Evolutionary conservation across 2,797 vertebrate species (phyloP), one percentile per base, ranked within the genome.

Genomic region (Semaprochilodus insignis): DNA sequence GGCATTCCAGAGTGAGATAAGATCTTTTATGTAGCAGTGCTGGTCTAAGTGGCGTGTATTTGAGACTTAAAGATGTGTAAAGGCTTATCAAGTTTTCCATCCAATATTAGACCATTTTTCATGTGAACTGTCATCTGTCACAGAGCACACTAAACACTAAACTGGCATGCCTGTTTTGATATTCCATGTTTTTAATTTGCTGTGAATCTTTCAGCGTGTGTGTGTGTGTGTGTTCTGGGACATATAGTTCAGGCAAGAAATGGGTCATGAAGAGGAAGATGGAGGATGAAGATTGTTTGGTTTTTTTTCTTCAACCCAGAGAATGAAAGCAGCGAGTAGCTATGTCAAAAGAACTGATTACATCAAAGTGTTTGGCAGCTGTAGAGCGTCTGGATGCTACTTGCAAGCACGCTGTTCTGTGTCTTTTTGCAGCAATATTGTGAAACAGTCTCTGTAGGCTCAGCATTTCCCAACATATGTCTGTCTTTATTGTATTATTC

Each of bases 261-360:
- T 78, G 59, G 83, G 85, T 85, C 83, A 87, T 62, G 70, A 74
- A 75, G 23, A 60, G 71, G 6, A 75, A 74, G 19, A 57, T 3
- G 27, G 13, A 23, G 77, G 55, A 25, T 80, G 27, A n/a, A n/a
- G n/a, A n/a, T n/a, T n/a, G n/a, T n/a, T n/a, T n/a, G n/a, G n/a
- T 78, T 13, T 81, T 62, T 75, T 83, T 72, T 83, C 10, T 65
- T 34, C 57, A 72, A 44, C 23, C 57, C 40, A 6, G 40, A 73
- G 23, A 70, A 55, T 31, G 31, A 75, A 78, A 78, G 57, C 36
- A 73, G 73, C 48, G 10, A 48, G 48, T 25, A 3, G 23, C 48
- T 57, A 13, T 80, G 74, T 76, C 73, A 86, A 71, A 84, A 81
- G 76, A 82, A 62, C 52, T n/a, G 51, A 83, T 75, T 66, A 44